Percentiles rank a stretch among this genome's conserved stretches.
Conservation (phyloP, 2,888 invertebrate genomes). For the Dysmachus trigonus region DNA sequence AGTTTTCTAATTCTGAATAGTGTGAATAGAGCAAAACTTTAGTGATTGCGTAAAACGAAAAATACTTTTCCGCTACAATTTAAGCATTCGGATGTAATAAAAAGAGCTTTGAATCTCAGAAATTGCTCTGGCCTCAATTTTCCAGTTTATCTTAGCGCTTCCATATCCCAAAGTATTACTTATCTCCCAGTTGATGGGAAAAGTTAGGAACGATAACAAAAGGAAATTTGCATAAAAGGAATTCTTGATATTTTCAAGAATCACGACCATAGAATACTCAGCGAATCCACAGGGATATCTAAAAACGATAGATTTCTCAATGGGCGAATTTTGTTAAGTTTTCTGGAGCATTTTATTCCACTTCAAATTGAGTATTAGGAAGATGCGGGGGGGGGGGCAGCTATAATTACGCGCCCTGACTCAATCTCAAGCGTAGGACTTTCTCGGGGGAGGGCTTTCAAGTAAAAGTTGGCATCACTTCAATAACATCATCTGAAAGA, state of each 20-base stretch:
- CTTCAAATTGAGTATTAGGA: constrained; percentile 5
- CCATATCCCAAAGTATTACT: constrained; percentile 14
- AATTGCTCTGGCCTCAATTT: constrained; percentile 6
- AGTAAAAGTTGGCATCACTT: constrained; percentile 15
- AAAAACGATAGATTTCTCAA: constrained; percentile 22
- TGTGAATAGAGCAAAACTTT: neutral
- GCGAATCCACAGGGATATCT: neutral
- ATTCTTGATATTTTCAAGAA: constrained; percentile 32
- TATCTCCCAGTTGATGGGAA: constrained; percentile 15
- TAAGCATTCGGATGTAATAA: neutral
- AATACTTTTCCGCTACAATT: neutral
- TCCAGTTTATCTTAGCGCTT: constrained; percentile 4
- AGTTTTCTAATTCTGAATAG: neutral
- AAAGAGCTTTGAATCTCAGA: neutral
- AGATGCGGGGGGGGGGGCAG: neutral
- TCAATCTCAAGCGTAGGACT: neutral
- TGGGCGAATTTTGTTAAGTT: neutral
- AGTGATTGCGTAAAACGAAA: neutral
- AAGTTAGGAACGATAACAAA: constrained; percentile 20
- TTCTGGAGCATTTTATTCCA: neutral
- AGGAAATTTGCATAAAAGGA: constrained; percentile 24
- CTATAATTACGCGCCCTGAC: neutral
- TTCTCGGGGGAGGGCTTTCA: neutral
- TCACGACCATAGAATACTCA: neutral
- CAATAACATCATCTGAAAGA: neutral